A percentile compares a stretch with the other conserved stretches of the same genome.
These are phyloP conservation scores for Lissonota sp. DNA, from an alignment of 2,888 invertebrate genomes.

Conservation along the genomic window DNA sequence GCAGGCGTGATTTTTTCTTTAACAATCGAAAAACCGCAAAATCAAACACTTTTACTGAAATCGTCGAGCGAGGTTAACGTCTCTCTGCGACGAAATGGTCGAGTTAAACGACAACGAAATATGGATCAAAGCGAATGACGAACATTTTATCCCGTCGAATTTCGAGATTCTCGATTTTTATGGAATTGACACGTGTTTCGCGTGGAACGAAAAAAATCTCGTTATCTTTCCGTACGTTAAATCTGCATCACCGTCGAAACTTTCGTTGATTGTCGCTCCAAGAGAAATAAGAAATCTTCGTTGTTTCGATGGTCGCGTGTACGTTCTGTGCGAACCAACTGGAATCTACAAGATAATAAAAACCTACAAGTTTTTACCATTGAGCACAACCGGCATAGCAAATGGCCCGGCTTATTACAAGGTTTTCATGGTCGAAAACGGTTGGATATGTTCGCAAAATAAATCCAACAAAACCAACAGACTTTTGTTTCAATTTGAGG, in stretches of 20 bases:
- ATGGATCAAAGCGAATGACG: slow-evolving; percentile 22
- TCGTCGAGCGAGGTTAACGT: not conserved
- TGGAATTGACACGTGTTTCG: slow-evolving; percentile 73
- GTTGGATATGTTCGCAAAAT: slow-evolving; percentile 71
- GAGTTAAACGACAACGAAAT: slow-evolving; percentile 12
- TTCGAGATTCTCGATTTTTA: slow-evolving; percentile 76
- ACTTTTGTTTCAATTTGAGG: slow-evolving; percentile 68
- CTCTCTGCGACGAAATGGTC: not conserved
- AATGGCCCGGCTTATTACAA: slow-evolving; percentile 73
- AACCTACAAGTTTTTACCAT: slow-evolving; percentile 66
- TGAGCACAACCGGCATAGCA: slow-evolving; percentile 75
- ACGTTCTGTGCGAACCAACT: slow-evolving; percentile 73
- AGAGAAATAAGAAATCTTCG: slow-evolving; percentile 71
- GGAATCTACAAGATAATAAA: slow-evolving; percentile 77
- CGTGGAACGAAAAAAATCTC: slow-evolving; percentile 74
- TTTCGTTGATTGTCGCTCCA: slow-evolving; percentile 68
- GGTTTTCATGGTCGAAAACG: slow-evolving; percentile 67
- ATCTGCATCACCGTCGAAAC: slow-evolving; percentile 23
- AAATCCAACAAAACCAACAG: slow-evolving; percentile 70
- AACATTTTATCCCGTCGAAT: slow-evolving; percentile 68
- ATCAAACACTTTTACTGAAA: not conserved
- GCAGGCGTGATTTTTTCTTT: not conserved
- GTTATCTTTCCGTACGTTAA: slow-evolving; percentile 71
- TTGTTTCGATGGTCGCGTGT: slow-evolving; percentile 72
- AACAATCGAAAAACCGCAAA: no score